Base-by-base conservation (phyloP, 1,140 invertebrate genomes). In the Zaprionus camerounensis region DNA sequence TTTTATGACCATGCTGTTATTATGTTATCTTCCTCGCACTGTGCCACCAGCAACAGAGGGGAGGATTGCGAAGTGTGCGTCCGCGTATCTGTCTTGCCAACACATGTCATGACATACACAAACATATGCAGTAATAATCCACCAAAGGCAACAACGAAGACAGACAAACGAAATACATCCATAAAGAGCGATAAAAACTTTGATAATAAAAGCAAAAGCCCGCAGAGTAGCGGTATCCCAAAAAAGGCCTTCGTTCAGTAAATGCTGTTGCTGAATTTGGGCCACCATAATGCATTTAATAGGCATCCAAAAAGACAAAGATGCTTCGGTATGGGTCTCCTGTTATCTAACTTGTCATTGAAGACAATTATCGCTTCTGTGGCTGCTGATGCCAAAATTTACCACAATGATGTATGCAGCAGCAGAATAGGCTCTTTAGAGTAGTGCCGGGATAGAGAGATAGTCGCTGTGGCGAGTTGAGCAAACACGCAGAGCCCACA, bases 111-210 rank as follows among this genome's bases (percentile, higher is more conserved):
- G 71, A 76, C 67, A 64, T 53, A 36, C 51, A 63, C 59, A 44
- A 77, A 77, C 79, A 85, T 85, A 76, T 82, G 76, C 76, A 82
- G 79, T 86, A 86, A 85, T 82, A 85, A 85, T 86, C 78, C 64
- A 70, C 71, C 49, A 71, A 46, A 51, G 70, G 59, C 61, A 59
- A 78, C 38, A 59, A 55, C 57, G n/a, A 28, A 28, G 38, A 74
- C 66, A 51, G 12, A 31, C 31, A 38, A 61, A n/a, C n/a, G 70
- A 53, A 28, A 66, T 13, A 63, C 24, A 20, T 26, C 67, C 41
- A 71, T 75, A 74, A 77, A 67, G 69, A 57, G 71, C 69, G 68
- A 69, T 71, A 77, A 78, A 71, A 76, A 72, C 53, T 81, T 86
- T 79, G 71, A 82, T 72, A 81, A 81, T 81, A 85, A 85, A 82